Percentiles rank a stretch among this genome's conserved stretches.
These are phyloP conservation scores for Folsomia candida DNA, from an alignment of 2,888 invertebrate species.

Conservation along the genomic window DNA sequence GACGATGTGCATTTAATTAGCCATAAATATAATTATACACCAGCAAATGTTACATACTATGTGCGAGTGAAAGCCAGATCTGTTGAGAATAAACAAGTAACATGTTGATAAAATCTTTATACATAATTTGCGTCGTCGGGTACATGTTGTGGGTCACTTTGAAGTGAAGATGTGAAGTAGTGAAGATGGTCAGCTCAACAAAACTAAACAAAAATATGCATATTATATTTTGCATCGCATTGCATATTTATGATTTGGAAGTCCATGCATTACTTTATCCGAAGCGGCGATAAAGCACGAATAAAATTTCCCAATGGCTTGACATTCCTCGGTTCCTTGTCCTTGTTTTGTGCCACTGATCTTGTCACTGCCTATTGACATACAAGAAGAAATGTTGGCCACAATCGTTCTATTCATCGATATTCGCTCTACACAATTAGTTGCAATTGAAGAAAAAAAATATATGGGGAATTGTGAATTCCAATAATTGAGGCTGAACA, in stretches of 20 bases:
- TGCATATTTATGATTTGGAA: too few relatives aligned
- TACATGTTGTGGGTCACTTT: too few relatives aligned
- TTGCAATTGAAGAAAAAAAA: not conserved
- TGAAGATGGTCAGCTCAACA: too few relatives aligned
- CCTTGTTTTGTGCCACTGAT: slow-evolving; percentile 24
- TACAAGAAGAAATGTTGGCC: not conserved
- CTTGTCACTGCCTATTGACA: slow-evolving; percentile 26
- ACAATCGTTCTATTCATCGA: not conserved
- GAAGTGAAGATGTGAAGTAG: too few relatives aligned
- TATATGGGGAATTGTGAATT: not conserved
- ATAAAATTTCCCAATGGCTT: slow-evolving; percentile 32
- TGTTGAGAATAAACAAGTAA: too few relatives aligned
- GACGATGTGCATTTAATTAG: not conserved
- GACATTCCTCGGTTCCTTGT: slow-evolving; percentile 24
- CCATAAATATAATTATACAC: not conserved
- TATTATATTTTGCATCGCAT: too few relatives aligned
- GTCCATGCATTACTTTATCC: slow-evolving; percentile 32
- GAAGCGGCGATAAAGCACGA: slow-evolving; percentile 34
- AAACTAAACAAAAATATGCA: too few relatives aligned
- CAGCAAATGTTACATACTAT: not conserved
- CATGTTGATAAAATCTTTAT: too few relatives aligned
- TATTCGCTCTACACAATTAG: not conserved
- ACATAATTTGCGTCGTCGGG: too few relatives aligned
- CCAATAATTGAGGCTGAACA: not conserved
- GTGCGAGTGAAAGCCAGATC: too few relatives aligned